These are phyloP conservation scores for Lepidurus packardi DNA, from an alignment of 1,140 invertebrate species.

Conservation along the genomic window DNA sequence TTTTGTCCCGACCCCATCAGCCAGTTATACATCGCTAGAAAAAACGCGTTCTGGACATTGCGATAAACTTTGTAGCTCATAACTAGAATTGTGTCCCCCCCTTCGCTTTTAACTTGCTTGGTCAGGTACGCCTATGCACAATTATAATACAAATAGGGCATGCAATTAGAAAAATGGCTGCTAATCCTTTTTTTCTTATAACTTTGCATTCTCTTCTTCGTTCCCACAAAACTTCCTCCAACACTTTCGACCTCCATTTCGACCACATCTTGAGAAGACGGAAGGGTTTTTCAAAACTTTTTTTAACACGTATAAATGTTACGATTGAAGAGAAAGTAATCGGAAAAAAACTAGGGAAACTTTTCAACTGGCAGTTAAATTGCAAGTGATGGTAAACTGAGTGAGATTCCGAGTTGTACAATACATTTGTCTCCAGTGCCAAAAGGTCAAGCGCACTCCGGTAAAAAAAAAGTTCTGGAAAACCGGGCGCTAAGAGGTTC, in stretches of 20 bases:
- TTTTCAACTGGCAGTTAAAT: no score
- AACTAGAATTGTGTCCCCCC: background rate
- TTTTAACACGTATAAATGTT: no score
- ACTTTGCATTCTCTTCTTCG: background rate
- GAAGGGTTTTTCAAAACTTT: no score
- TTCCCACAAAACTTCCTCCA: background rate
- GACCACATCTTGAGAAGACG: no score
- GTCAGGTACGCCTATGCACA: slow-evolving; percentile 13
- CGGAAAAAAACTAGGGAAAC: no score
- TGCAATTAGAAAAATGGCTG: background rate
- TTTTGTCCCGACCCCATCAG: background rate
- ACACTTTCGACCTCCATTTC: no score
- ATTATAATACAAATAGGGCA: background rate
- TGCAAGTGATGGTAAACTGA: no score
- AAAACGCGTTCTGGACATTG: background rate
- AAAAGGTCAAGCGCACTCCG: no score
- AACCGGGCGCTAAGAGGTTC: background rate
- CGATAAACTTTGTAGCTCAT: background rate
- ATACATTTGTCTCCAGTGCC: no score
- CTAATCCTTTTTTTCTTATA: background rate
- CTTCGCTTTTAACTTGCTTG: background rate
- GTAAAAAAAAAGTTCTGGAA: no score
- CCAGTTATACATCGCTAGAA: background rate
- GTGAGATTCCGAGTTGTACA: no score
- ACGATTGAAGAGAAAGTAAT: no score